Percentiles rank a stretch among this genome's conserved stretches.
These are phyloP conservation scores for Charina bottae DNA, from an alignment of 2,113 vertebrate species.

Conservation along the genomic window DNA sequence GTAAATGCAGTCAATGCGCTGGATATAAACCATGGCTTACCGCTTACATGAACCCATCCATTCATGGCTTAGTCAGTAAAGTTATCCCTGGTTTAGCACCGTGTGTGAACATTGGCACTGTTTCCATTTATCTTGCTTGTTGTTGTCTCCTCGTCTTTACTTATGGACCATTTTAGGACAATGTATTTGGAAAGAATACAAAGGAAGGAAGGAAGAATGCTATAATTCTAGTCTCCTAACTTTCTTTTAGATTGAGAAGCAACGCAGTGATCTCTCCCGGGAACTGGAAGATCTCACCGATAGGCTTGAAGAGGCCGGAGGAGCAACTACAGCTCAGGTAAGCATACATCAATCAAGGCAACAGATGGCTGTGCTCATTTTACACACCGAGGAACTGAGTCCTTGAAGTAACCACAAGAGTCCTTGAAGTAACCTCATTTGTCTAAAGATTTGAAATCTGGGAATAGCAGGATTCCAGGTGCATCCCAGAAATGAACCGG, in stretches of 20 bases:
- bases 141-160: too few species aligned
- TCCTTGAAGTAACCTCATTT: background rate
- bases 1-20: too few species aligned
- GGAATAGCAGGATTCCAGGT: too few species aligned
- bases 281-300: slow-evolving; percentile 78
- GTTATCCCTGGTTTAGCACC: too few species aligned
- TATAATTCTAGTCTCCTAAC: background rate
- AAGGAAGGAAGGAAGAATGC: too few species aligned
- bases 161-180: too few species aligned
- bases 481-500: background rate
- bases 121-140: too few species aligned
- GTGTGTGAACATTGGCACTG: too few species aligned
- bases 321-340: slow-evolving; percentile 72
- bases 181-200: too few species aligned
- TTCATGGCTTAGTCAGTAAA: too few species aligned
- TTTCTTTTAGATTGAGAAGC: slow-evolving; percentile 76
- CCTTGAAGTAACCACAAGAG: background rate
- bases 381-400: background rate
- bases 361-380: background rate
- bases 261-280: slow-evolving; percentile 71
- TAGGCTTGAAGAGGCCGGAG: slow-evolving; percentile 72
- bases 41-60: too few species aligned
- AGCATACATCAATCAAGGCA: background rate
- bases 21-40: too few species aligned
- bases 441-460: background rate